Evolutionary conservation across 2,113 vertebrate species (phyloP).

Genomic region (Centropristis striata): DNA sequence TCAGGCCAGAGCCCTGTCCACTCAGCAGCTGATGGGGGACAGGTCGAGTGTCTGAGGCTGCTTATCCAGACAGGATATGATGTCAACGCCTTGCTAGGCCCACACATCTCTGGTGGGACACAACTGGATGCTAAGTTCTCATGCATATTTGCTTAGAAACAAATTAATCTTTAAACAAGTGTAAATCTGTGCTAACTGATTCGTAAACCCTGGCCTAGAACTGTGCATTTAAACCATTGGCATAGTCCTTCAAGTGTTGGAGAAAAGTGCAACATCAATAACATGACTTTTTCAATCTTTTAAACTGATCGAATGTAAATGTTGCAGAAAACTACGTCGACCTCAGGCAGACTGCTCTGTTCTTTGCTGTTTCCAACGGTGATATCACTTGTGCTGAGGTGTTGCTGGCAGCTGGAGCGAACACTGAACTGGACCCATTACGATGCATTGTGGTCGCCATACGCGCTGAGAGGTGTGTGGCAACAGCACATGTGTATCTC

Average conservation of each 20-base stretch:
- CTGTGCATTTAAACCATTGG: neutral
- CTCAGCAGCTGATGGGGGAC: constrained; percentile 91
- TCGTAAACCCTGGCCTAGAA: no score
- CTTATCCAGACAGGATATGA: constrained; percentile 88
- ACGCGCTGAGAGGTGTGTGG: constrained; percentile 80
- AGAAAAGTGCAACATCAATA: no score
- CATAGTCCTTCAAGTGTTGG: neutral
- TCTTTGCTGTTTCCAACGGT: constrained; percentile 88
- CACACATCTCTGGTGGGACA: constrained; percentile 83
- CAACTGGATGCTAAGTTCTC: neutral
- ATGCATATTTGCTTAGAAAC: neutral
- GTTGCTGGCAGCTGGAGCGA: constrained; percentile 85
- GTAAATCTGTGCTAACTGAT: no score
- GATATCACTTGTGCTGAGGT: constrained; percentile 88
- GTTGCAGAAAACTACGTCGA: constrained; percentile 84
- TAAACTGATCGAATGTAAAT: neutral
- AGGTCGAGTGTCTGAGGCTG: constrained; percentile 87
- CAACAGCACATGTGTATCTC: no score
- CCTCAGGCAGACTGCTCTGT: constrained; percentile 86
- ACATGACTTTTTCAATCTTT: neutral
- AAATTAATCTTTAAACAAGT: neutral
- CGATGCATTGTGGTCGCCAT: constrained; percentile 89
- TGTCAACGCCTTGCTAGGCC: constrained; percentile 84
- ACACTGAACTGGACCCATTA: constrained; percentile 89
- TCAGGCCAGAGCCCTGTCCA: constrained; percentile 89